Evolutionary conservation across 2,113 vertebrate species (phyloP).

Genomic region (Syngnathus scovelli): DNA sequence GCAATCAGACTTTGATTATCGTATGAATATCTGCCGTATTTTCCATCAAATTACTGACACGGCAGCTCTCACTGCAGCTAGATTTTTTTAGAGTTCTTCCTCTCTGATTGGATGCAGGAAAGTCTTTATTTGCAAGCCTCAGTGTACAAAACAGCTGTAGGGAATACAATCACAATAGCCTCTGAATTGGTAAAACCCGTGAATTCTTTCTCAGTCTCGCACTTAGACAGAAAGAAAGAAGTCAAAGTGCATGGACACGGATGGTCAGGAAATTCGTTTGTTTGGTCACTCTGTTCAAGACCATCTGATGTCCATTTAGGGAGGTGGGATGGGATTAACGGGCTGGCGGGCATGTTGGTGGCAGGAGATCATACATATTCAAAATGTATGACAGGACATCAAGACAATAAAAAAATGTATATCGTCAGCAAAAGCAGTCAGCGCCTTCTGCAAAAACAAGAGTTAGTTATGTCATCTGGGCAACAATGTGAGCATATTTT

Average conservation of each 20-base stretch:
- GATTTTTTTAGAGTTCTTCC: slow-evolving; percentile 18
- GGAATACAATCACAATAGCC: slow-evolving; percentile 35
- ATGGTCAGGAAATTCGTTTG: slow-evolving; percentile 39
- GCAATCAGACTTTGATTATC: slow-evolving; percentile 29
- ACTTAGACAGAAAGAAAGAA: slow-evolving; percentile 61
- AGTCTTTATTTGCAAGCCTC: slow-evolving; percentile 30
- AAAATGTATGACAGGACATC: slow-evolving; percentile 18
- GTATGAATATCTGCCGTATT: slow-evolving; percentile 13
- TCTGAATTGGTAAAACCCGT: slow-evolving; percentile 64
- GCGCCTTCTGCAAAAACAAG: slow-evolving; percentile 40
- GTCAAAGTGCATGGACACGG: slow-evolving; percentile 48
- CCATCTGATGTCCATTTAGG: slow-evolving; percentile 33
- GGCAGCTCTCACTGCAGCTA: slow-evolving; percentile 9
- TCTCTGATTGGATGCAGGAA: slow-evolving; percentile 31
- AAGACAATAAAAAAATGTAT: slow-evolving; percentile 10
- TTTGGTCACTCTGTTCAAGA: slow-evolving; percentile 33
- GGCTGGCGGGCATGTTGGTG: slow-evolving; percentile 23
- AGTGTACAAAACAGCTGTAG: slow-evolving; percentile 49
- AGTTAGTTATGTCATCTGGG: slow-evolving; percentile 4
- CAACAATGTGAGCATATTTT: background rate
- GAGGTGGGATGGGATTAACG: slow-evolving; percentile 51
- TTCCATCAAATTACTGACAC: slow-evolving; percentile 14
- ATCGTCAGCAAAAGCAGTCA: slow-evolving; percentile 21
- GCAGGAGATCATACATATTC: slow-evolving; percentile 13
- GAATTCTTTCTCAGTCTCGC: slow-evolving; percentile 61